Evolutionary conservation across 2,113 vertebrate genomes (phyloP), one percentile per base, ranked within the genome.

Genomic region (Pterocles orientalis): DNA sequence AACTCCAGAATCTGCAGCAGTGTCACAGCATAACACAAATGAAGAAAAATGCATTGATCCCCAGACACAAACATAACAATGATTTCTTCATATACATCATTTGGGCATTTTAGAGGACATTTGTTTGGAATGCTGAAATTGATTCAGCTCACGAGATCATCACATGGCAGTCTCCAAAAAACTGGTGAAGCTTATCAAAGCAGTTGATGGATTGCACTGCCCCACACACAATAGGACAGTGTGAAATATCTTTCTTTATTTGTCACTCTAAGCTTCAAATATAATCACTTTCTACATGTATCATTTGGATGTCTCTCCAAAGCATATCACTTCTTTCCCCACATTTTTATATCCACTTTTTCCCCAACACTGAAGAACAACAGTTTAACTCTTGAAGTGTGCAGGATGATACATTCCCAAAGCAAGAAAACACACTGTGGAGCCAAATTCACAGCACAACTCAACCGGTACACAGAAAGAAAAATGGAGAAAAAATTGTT

Each of bases 211-310:
- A 95, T 97, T 97, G 94, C 50, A 82, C 56, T 96, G 84, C 81
- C 77, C 86, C 83, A 96, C 34, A 28, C 95, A 94, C 66, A 95
- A 96, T 79, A 97, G 95, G 88, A 77, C 86, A 96, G 89, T 83
- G 92, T 90, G 85, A 97, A 97, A 95, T 95, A 97, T 92, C 93
- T 97, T 97, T 92, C 96, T 95, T 86, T 95, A 91, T 68, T 95
- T 95, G 94, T 96, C 92, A 92, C 66, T 21, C 54, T 86, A 70
- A 53, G 19, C 90, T 94, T 97, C 86, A 95, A 97, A 92, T 75
- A 88, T 16, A 53, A 61, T 71, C 21, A 82, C 31, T 61, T 45
- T 64, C 34, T 72, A 9, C 28, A 48, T 84, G 50, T 82, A 72
- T 82, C 70, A 47, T 89, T 78, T 89, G 31, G 26, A 71, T 64